Evolutionary conservation across 1,140 invertebrate genomes (phyloP).

Genomic region (Heliothis subflexa): DNA sequence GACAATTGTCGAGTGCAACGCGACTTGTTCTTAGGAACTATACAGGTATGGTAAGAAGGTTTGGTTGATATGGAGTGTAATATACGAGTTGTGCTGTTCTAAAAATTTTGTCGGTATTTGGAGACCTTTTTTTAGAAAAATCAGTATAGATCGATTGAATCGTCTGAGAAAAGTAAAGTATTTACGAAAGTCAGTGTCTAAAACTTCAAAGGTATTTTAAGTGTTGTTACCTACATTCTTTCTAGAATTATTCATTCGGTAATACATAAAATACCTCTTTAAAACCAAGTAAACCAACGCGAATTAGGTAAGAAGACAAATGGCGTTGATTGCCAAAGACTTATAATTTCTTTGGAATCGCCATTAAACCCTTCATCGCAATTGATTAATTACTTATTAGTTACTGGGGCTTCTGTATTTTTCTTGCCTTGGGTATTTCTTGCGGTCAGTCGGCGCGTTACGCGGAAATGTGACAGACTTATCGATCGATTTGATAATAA

Average conservation of each 20-base stretch:
- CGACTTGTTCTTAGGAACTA: background rate
- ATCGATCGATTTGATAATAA: constrained; percentile 19
- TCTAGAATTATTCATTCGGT: too few relatives aligned
- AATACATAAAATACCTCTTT: too few relatives aligned
- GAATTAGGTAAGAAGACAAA: too few relatives aligned
- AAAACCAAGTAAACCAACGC: too few relatives aligned
- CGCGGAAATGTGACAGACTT: constrained; percentile 14
- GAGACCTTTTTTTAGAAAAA: too few relatives aligned
- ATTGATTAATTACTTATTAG: background rate
- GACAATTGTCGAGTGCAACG: constrained; percentile 29
- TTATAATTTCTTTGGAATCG: too few relatives aligned
- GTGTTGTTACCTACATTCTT: too few relatives aligned
- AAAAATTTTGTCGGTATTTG: background rate
- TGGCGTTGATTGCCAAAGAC: too few relatives aligned
- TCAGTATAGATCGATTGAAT: too few relatives aligned
- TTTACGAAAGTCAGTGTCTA: too few relatives aligned
- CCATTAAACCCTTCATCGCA: background rate
- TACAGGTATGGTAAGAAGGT: background rate
- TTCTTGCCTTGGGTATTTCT: background rate
- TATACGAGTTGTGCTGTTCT: background rate
- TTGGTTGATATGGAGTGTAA: background rate
- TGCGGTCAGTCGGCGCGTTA: background rate
- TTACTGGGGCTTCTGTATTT: background rate
- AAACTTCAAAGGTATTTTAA: too few relatives aligned
- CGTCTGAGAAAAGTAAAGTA: too few relatives aligned